Evolutionary conservation across 2,888 invertebrate species (phyloP).

Genomic region (Cephus pulcher): DNA sequence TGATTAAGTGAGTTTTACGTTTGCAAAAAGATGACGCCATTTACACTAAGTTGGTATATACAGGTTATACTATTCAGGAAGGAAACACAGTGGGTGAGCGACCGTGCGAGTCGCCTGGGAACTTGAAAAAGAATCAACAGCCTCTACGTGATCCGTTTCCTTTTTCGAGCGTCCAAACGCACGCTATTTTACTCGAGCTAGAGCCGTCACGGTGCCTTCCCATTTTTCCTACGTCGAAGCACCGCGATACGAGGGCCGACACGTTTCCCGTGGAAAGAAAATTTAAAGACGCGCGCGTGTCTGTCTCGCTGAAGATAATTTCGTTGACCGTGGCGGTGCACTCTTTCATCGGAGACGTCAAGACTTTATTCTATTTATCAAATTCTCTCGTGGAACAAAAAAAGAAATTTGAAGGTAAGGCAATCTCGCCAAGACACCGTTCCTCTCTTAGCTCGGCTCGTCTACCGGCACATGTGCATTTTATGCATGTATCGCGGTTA

Average conservation of each 20-base stretch:
- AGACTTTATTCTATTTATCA: not conserved
- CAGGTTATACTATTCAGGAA: not conserved
- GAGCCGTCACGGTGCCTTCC: not conserved
- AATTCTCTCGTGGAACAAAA: not conserved
- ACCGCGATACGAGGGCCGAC: not conserved
- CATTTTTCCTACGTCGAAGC: slow-evolving; percentile 1
- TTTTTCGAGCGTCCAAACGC: not conserved
- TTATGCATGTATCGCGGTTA: not conserved
- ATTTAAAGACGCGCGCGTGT: not conserved
- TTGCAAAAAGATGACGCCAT: not conserved
- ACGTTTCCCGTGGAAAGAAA: not conserved
- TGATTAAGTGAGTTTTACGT: not conserved
- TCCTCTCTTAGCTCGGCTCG: not conserved
- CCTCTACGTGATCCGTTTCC: not conserved
- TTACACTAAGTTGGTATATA: not conserved
- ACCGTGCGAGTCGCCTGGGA: not conserved
- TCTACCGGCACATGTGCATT: not conserved
- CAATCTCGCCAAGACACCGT: not conserved
- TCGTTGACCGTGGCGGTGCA: slow-evolving; percentile 4
- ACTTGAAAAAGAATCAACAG: not conserved
- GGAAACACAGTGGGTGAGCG: not conserved
- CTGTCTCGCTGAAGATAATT: not conserved
- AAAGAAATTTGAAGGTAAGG: not conserved
- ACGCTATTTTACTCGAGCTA: not conserved
- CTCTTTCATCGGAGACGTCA: not conserved